These are phyloP conservation scores for Falco biarmicus DNA, from an alignment of 2,797 vertebrate genomes.

Conservation along the genomic window DNA sequence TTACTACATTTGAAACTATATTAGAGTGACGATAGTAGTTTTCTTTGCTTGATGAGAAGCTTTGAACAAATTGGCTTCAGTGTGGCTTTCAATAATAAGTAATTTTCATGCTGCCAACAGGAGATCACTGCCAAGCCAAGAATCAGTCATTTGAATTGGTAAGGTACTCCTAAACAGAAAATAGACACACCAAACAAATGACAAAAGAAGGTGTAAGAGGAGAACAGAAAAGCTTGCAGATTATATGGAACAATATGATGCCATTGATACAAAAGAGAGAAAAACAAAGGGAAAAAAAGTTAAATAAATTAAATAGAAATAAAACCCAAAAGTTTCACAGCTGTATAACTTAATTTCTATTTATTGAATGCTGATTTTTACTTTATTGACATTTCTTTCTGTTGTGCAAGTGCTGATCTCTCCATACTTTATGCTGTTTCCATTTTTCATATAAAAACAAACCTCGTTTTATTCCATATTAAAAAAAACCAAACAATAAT, in stretches of 20 bases:
- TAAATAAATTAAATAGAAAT: not conserved
- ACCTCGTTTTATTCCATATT: not conserved
- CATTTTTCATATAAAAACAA: not conserved
- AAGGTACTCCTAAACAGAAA: not conserved
- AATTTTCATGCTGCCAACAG: not conserved
- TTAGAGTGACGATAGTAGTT: not conserved
- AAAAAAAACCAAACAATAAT: not conserved
- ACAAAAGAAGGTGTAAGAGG: not conserved
- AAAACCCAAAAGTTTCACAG: not conserved
- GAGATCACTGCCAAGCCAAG: not conserved
- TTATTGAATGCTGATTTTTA: not conserved
- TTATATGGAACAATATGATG: not conserved
- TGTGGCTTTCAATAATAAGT: not conserved
- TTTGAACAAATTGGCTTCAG: not conserved
- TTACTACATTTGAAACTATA: not conserved
- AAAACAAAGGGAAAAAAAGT: not conserved
- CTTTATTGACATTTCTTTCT: not conserved
- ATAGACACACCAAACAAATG: not conserved
- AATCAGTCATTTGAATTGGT: not conserved
- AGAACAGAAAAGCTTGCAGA: not conserved
- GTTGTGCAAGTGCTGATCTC: not conserved
- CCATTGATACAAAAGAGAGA: not conserved
- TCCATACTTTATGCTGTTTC: not conserved
- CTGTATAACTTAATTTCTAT: not conserved
- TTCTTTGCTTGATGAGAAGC: not conserved